Percentiles rank a stretch among this genome's conserved stretches.
Evolutionary conservation across 2,113 vertebrate species (phyloP).

Genomic region (Mormyrus iriodes): DNA sequence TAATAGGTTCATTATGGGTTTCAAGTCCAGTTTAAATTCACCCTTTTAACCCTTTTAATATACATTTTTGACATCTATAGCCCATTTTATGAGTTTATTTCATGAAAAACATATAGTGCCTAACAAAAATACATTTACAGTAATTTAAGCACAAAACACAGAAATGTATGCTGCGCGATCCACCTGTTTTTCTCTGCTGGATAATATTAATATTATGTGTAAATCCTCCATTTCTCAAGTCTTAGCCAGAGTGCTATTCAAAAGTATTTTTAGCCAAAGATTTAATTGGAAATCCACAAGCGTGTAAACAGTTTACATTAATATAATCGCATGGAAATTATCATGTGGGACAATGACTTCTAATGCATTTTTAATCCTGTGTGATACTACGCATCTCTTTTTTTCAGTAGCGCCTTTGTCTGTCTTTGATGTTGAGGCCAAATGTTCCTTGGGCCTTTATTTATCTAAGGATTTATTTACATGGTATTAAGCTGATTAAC

Average conservation of each 20-base stretch:
- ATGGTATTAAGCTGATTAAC: neutral
- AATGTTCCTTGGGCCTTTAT: neutral
- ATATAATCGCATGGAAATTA: neutral
- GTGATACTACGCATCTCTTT: neutral
- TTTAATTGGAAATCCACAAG: neutral
- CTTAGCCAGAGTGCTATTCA: neutral
- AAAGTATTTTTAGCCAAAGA: neutral
- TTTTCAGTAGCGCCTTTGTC: neutral
- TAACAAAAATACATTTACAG: neutral
- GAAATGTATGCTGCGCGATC: neutral
- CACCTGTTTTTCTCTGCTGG: neutral
- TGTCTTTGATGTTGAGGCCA: neutral
- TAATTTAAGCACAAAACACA: neutral
- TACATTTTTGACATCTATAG: neutral
- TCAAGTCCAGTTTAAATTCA: neutral
- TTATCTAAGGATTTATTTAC: neutral
- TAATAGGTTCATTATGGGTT: neutral
- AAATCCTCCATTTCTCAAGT: neutral
- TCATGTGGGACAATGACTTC: neutral
- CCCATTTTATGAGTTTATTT: neutral
- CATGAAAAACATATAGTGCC: neutral
- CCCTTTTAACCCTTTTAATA: neutral
- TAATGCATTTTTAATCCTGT: constrained; percentile 4
- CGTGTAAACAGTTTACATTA: neutral
- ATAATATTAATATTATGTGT: neutral